Percentiles rank a stretch among this genome's conserved stretches.
These are phyloP conservation scores for Periparus ater DNA, from an alignment of 2,797 vertebrate genomes.

Conservation along the genomic window DNA sequence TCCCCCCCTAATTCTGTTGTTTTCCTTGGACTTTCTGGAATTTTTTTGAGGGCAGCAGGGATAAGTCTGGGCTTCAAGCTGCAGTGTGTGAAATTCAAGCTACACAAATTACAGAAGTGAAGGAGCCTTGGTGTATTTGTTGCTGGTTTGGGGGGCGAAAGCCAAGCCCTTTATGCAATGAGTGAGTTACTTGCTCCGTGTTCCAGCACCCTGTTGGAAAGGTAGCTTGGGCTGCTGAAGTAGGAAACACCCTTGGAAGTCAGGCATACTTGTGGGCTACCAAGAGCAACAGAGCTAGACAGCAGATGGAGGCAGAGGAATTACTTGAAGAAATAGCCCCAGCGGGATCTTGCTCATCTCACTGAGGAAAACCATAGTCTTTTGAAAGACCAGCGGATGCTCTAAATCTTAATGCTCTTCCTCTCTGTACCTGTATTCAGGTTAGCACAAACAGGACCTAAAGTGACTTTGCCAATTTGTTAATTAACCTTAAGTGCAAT, in stretches of 20 bases:
- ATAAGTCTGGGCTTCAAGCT: neutral
- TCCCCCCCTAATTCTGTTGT: accelerated
- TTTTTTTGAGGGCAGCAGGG: neutral
- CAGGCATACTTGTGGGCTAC: neutral
- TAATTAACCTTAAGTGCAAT: neutral
- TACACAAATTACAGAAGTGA: neutral
- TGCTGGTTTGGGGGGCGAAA: neutral
- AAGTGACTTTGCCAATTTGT: neutral
- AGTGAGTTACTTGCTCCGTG: neutral
- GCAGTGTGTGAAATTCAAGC: neutral
- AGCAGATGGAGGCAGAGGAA: neutral
- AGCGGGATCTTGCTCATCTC: accelerated
- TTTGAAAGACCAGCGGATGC: neutral
- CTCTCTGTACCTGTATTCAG: neutral
- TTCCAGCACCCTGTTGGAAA: neutral
- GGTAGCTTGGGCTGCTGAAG: neutral
- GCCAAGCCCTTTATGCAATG: neutral
- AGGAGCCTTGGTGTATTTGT: neutral
- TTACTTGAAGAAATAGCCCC: neutral
- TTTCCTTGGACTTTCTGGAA: neutral
- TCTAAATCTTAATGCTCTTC: neutral
- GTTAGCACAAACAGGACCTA: neutral
- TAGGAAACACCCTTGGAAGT: neutral
- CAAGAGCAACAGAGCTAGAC: neutral
- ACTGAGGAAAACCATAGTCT: neutral